A percentile compares a stretch with the other conserved stretches of the same genome.
These are phyloP conservation scores for Leucoptera coffeella DNA, from an alignment of 2,888 invertebrate species.

Conservation along the genomic window DNA sequence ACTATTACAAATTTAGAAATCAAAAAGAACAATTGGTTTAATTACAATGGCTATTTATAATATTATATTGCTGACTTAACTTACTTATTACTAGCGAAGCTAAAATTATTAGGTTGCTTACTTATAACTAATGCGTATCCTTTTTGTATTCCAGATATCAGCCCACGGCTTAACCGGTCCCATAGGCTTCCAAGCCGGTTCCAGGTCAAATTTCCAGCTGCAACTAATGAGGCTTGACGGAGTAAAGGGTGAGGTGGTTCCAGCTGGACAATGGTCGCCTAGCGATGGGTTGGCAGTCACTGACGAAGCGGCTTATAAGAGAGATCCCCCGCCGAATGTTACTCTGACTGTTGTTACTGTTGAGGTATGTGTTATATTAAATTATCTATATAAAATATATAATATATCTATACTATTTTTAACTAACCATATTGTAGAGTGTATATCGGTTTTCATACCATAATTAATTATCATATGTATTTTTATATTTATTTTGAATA, in stretches of 20 bases:
- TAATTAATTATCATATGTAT: no score
- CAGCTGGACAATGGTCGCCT: slow-evolving; percentile 80
- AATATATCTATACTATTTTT: neutral
- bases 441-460: no score
- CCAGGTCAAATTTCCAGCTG: slow-evolving; percentile 75
- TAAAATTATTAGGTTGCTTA: neutral
- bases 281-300: slow-evolving; percentile 72
- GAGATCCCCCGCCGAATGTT: slow-evolving; percentile 76
- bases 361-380: slow-evolving; percentile 51
- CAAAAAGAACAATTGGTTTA: no score
- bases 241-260: slow-evolving; percentile 61
- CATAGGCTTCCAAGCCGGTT: slow-evolving; percentile 80
- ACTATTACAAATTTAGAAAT: no score
- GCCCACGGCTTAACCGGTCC: slow-evolving; percentile 84
- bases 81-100: no score
- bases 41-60: no score
- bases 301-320: slow-evolving; percentile 79
- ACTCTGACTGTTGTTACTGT: slow-evolving; percentile 87
- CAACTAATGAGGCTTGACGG: slow-evolving; percentile 78
- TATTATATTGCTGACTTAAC: no score
- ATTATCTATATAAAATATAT: neutral
- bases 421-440: no score
- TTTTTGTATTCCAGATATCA: slow-evolving; percentile 54
- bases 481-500: no score
- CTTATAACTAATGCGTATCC: neutral